Evolutionary conservation across 2,113 vertebrate species (phyloP), one percentile per base, ranked within the genome.

Genomic region (Cyprinodon variegatus): DNA sequence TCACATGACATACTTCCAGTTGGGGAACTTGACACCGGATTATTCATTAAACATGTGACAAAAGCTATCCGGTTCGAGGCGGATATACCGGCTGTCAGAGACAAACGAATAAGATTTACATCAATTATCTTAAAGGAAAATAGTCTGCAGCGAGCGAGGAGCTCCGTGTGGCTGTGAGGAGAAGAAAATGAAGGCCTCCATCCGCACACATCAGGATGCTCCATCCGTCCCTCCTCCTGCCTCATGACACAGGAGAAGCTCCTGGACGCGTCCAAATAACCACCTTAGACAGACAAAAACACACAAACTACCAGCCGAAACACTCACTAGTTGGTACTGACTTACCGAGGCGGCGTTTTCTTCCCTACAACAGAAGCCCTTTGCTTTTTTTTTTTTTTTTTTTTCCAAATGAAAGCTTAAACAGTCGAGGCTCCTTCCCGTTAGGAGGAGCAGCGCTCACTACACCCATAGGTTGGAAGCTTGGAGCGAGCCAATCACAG

Each of bases 201-300:
- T 79, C 61, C 68, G 53, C 41, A 67, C 2, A 53, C 40, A 67
- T 45, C 29, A 40, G 38, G 74, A 90, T 78, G 64, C 78, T 88
- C 8, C 82, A 67, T 46, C 81, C 43, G 67, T 78, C 37, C 82
- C 81, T 81, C 84, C 85, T 82, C 79, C 85, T 70, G 46, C 79
- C 83, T 86, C 85, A 91, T 94, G 94, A 94, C 92, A 78, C 78
- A 57, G 59, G 68, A 66, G 73, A 63, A 83, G 83, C 83, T 65
- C 80, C 50, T 68, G 2, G 53, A 3, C 75, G 5, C 3, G 13
- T 0, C 3, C 3, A 76, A 29, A 65, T 4, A 65, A 62, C 37
- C 4, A 17, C 3, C 6, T 57, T 7, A 11, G 3, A 1, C 1
- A 57, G 9, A 22, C 10, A 22, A 29, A 4, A 0, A 43, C 1